Percentiles rank a stretch among this genome's conserved stretches.
Evolutionary conservation across 2,888 invertebrate species (phyloP).

Genomic region (Mesochorus sp.): DNA sequence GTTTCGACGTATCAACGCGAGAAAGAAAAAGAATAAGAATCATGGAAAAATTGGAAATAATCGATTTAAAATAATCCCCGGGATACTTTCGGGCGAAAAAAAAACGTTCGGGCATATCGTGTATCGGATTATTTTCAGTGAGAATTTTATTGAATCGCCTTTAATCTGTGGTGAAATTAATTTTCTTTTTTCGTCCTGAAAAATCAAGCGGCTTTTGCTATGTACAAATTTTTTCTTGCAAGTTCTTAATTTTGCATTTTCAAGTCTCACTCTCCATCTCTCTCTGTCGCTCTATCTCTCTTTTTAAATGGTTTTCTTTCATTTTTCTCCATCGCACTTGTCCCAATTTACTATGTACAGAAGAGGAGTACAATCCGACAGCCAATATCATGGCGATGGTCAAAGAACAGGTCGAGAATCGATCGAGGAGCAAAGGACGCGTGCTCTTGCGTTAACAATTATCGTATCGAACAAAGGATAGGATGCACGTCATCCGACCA

Average conservation of each 20-base stretch:
- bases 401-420: slow-evolving; percentile 32
- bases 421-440: slow-evolving; percentile 32
- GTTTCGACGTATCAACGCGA: background rate
- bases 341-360: slow-evolving; percentile 72
- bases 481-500: no score
- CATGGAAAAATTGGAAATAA: slow-evolving; percentile 62
- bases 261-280: no score
- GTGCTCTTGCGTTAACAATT: slow-evolving; percentile 66
- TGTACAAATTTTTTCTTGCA: no score
- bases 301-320: no score
- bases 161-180: background rate
- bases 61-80: slow-evolving; percentile 61
- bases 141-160: no score
- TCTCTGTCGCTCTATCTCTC: no score
- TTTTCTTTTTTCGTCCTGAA: background rate
- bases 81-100: slow-evolving; percentile 27
- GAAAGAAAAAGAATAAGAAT: slow-evolving; percentile 30
- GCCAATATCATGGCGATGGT: slow-evolving; percentile 72
- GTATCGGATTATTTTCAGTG: slow-evolving; percentile 8
- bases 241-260: no score
- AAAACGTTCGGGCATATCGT: slow-evolving; percentile 20
- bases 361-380: slow-evolving; percentile 75
- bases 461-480: slow-evolving; percentile 72
- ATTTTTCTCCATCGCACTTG: no score
- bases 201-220: background rate